Evolutionary conservation across 2,888 invertebrate species (phyloP).

Genomic region (Erpobdella octoculata): DNA sequence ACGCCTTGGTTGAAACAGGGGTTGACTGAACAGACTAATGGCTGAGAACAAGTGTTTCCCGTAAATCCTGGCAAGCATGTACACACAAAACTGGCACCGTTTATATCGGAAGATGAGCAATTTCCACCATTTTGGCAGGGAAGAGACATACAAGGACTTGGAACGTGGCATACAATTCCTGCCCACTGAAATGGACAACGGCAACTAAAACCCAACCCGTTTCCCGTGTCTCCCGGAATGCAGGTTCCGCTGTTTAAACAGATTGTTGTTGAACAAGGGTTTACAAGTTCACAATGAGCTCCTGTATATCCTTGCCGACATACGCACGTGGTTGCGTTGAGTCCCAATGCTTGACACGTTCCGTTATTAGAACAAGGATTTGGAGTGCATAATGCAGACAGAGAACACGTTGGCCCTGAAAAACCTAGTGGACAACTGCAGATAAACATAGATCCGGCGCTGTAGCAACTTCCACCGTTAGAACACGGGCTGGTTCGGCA

Average conservation of each 20-base stretch:
- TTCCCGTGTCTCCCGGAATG: not conserved
- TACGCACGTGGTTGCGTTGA: not conserved
- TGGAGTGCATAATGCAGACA: not conserved
- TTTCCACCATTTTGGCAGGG: slow-evolving; percentile 40
- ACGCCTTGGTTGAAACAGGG: slow-evolving; percentile 42
- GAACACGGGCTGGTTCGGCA: slow-evolving; percentile 39
- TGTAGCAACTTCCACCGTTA: slow-evolving; percentile 38
- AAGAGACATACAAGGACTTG: slow-evolving; percentile 35
- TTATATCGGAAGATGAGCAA: slow-evolving; percentile 34
- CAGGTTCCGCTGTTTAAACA: slow-evolving; percentile 40
- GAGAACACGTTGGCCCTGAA: slow-evolving; percentile 35
- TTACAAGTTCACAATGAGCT: not conserved
- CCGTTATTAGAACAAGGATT: not conserved
- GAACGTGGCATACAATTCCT: slow-evolving; percentile 32
- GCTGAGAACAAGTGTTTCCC: slow-evolving; percentile 41
- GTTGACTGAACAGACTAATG: slow-evolving; percentile 38
- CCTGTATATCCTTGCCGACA: not conserved
- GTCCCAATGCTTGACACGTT: not conserved
- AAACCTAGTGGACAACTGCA: slow-evolving; percentile 39
- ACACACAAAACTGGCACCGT: not conserved
- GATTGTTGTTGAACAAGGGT: slow-evolving; percentile 32
- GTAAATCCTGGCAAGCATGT: not conserved
- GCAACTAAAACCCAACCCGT: slow-evolving; percentile 11
- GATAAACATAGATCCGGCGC: slow-evolving; percentile 1
- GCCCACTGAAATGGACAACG: slow-evolving; percentile 31